Conservation (phyloP, 2,797 vertebrate species). For the Phoeniculus purpureus region DNA sequence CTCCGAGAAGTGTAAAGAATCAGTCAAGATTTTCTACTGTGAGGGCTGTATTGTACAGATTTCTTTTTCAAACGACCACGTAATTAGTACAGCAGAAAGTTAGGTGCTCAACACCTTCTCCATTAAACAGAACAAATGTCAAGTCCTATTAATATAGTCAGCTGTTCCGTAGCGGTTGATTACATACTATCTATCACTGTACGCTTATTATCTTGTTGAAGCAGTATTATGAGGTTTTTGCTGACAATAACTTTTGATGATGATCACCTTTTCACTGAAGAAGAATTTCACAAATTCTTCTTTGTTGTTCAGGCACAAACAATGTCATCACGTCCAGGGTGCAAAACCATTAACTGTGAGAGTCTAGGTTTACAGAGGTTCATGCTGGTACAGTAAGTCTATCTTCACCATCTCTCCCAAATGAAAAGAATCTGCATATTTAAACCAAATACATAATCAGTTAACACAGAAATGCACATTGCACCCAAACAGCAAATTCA, state of each 20-base stretch:
- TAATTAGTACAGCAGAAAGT: slow-evolving; percentile 62
- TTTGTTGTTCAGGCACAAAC: slow-evolving; percentile 32
- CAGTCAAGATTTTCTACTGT: slow-evolving; percentile 40
- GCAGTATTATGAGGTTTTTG: slow-evolving; percentile 65
- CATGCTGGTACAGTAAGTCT: neutral
- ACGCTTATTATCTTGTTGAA: slow-evolving; percentile 66
- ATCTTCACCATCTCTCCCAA: neutral
- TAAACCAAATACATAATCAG: slow-evolving; percentile 59
- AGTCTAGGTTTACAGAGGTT: neutral
- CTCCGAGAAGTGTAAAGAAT: slow-evolving; percentile 21
- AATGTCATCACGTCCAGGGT: neutral
- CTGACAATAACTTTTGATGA: slow-evolving; percentile 43
- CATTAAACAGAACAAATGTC: slow-evolving; percentile 62
- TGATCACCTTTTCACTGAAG: neutral
- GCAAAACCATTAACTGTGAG: slow-evolving; percentile 3
- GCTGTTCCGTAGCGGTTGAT: slow-evolving; percentile 45
- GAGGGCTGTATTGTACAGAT: slow-evolving; percentile 13
- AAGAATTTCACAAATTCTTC: neutral
- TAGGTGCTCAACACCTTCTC: slow-evolving; percentile 56
- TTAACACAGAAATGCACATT: slow-evolving; percentile 68
- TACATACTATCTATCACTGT: slow-evolving; percentile 60
- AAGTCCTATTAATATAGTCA: slow-evolving; percentile 66
- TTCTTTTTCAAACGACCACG: slow-evolving; percentile 54
- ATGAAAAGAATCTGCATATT: slow-evolving; percentile 13
- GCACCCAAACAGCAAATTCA: slow-evolving; percentile 82